Conservation (phyloP, 2,888 invertebrate species). For the Willowsia nigromaculata region DNA sequence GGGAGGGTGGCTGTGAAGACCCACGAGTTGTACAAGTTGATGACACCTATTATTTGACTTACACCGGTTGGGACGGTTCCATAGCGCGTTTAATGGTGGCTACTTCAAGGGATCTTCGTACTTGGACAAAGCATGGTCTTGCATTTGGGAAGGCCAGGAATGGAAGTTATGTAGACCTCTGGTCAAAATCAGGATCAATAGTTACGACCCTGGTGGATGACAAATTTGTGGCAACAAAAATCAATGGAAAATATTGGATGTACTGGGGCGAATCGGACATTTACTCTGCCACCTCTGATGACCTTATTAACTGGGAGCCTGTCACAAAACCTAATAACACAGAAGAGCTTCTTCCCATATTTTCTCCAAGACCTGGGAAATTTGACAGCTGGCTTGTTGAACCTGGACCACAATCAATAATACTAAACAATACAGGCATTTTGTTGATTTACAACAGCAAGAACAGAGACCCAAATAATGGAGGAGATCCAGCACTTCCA, state of each 20-base stretch:
- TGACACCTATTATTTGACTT: constrained; percentile 71
- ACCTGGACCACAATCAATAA: constrained; percentile 69
- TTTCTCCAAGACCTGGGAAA: constrained; percentile 60
- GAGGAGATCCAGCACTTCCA: constrained; percentile 65
- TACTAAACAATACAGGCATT: constrained; percentile 44
- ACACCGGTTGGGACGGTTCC: constrained; percentile 74
- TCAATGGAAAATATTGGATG: constrained; percentile 75
- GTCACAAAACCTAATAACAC: constrained; percentile 28
- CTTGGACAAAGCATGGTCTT: constrained; percentile 75
- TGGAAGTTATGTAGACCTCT: constrained; percentile 66
- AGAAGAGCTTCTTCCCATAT: constrained; percentile 37
- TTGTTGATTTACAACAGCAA: constrained; percentile 70
- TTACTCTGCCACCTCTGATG: constrained; percentile 69
- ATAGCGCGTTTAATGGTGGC: constrained; percentile 74
- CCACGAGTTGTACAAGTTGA: constrained; percentile 69
- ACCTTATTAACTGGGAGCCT: constrained; percentile 74
- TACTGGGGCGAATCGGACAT: constrained; percentile 74
- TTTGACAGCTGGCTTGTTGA: constrained; percentile 72
- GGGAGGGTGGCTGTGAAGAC: constrained; percentile 77
- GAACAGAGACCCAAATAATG: constrained; percentile 44
- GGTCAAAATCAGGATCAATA: constrained; percentile 76
- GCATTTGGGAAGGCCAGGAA: constrained; percentile 62
- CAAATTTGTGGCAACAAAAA: constrained; percentile 67
- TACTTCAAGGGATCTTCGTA: constrained; percentile 61
- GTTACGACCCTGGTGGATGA: constrained; percentile 51